A percentile compares a stretch with the other conserved stretches of the same genome.
These are phyloP conservation scores for Leucoraja ocellata DNA, from an alignment of 2,797 vertebrate species.

Conservation along the genomic window DNA sequence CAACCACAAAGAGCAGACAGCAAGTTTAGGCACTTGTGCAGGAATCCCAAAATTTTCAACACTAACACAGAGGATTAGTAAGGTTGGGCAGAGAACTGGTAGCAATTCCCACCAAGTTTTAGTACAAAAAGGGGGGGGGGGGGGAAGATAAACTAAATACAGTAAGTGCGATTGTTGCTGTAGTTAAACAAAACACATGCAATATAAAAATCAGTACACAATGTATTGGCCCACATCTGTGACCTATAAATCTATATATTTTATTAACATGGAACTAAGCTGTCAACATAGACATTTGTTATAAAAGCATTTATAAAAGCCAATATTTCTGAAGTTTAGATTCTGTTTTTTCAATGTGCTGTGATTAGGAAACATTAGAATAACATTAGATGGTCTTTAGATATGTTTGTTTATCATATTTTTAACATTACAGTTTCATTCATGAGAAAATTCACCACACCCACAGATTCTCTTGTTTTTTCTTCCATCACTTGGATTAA, in stretches of 20 bases:
- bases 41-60: no score
- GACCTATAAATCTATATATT: neutral
- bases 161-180: neutral
- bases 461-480: slow-evolving; percentile 19
- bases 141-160: neutral
- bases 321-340: neutral
- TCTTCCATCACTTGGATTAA: slow-evolving; percentile 30
- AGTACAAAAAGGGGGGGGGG: no score
- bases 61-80: no score
- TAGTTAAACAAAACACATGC: neutral
- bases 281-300: neutral
- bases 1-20: no score
- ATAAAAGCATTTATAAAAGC: neutral
- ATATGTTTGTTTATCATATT: slow-evolving; percentile 14
- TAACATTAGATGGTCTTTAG: neutral
- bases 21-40: no score
- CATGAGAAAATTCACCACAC: slow-evolving; percentile 32
- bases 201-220: neutral
- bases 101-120: no score
- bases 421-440: neutral
- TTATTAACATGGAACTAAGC: neutral
- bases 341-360: neutral
- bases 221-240: neutral
- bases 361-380: slow-evolving; percentile 16
- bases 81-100: no score